phyloP scores from a whole-genome alignment of 2,888 invertebrate species.

The Spodoptera exigua region DNA sequence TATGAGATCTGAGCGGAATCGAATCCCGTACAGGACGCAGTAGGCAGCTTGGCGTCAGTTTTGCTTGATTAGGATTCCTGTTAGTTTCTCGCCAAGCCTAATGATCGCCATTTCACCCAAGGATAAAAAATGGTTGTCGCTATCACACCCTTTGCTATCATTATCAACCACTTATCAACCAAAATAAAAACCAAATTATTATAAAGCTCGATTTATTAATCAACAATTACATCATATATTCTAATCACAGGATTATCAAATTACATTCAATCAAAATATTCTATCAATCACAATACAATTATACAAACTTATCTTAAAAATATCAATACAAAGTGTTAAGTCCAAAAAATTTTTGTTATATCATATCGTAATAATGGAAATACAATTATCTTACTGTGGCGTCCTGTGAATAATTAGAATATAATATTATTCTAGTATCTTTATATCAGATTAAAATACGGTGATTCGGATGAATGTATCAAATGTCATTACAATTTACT shows the following conservation, averaged over 20 bases:
- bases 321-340: slow-evolving; percentile 57
- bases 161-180: no score
- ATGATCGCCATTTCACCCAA: no score
- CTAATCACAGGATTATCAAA: slow-evolving; percentile 81
- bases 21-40: no score
- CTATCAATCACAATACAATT: slow-evolving; percentile 65
- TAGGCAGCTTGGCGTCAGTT: no score
- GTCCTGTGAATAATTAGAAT: slow-evolving; percentile 47
- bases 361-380: slow-evolving; percentile 25
- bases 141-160: neutral
- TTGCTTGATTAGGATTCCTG: no score
- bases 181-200: slow-evolving; percentile 37
- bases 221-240: slow-evolving; percentile 77
- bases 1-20: no score
- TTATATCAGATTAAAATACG: slow-evolving; percentile 28
- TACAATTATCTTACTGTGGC: slow-evolving; percentile 44
- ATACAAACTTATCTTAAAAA: slow-evolving; percentile 61
- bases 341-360: slow-evolving; percentile 22
- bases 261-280: slow-evolving; percentile 70
- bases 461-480: slow-evolving; percentile 32
- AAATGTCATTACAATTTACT: neutral
- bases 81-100: no score
- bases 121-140: no score
- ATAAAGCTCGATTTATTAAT: slow-evolving; percentile 77
- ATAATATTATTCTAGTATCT: slow-evolving; percentile 47